Conservation (phyloP, 2,113 vertebrate genomes). For the Myiopsitta monachus region DNA sequence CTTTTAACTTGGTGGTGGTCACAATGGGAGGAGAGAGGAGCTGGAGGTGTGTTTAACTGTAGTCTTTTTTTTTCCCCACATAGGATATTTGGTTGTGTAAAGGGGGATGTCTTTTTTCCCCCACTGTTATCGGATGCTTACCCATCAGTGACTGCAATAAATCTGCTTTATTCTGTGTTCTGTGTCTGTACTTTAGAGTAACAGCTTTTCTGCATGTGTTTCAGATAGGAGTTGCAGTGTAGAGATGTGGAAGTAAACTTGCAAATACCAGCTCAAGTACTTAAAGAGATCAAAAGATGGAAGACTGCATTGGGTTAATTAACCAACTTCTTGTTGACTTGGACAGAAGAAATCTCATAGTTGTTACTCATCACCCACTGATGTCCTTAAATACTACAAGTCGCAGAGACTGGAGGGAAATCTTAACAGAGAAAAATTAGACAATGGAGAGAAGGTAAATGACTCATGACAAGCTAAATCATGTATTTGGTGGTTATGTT, state of each 20-base stretch:
- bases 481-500: neutral
- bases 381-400: neutral
- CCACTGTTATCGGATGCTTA: neutral
- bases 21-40: neutral
- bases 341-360: neutral
- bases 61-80: neutral
- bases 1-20: neutral
- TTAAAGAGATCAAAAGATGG: neutral
- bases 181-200: neutral
- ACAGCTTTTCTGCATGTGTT: neutral
- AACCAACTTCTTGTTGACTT: neutral
- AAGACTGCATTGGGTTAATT: neutral
- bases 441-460: neutral
- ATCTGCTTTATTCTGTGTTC: neutral
- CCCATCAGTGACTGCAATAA: neutral
- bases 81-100: neutral
- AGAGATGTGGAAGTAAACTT: neutral
- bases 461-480: neutral
- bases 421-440: neutral
- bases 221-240: neutral
- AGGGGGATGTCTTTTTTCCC: neutral
- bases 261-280: neutral
- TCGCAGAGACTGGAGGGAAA: neutral
- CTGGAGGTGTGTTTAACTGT: neutral
- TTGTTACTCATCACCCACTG: neutral